Evolutionary conservation across 2,113 vertebrate species (phyloP), one percentile per base, ranked within the genome.

Genomic region (Macrotus californicus): DNA sequence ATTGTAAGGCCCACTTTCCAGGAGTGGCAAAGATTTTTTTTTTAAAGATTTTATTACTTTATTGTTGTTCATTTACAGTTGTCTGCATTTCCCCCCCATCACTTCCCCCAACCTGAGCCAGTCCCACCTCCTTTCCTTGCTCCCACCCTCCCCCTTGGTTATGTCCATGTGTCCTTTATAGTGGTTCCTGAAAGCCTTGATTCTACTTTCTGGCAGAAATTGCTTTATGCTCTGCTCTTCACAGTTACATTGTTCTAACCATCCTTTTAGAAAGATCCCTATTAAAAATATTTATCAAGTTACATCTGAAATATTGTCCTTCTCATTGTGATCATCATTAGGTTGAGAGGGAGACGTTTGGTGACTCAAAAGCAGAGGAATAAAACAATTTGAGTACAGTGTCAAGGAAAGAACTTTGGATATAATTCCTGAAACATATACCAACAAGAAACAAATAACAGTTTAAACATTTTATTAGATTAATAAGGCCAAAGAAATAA

Each of bases 1-100:
- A 46, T 0, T 70, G 5, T 64, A 82, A 22, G 3, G 0, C 1
- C 22, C 4, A n/a, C 15, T 48, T 22, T 4, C 18, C 15, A 19
- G 8, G 18, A 34, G 14, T 46, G 29, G 3, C 43, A 56, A 34
- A 52, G 29, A 46, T 88, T 52, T 88, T n/a, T n/a, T n/a, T n/a
- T n/a, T n/a, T n/a, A n/a, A n/a, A n/a, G n/a, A n/a, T n/a, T n/a
- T n/a, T n/a, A n/a, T n/a, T n/a, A n/a, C n/a, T n/a, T n/a, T n/a
- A n/a, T n/a, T n/a, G n/a, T n/a, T n/a, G n/a, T n/a, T n/a, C n/a
- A n/a, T n/a, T n/a, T n/a, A n/a, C n/a, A n/a, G n/a, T n/a, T n/a
- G n/a, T n/a, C n/a, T n/a, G n/a, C n/a, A n/a, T n/a, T n/a, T n/a
- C n/a, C n/a, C n/a, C n/a, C n/a, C n/a, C n/a, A n/a, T n/a, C n/a